Conservation (phyloP, 2,888 invertebrate species). For the Thymelicus acteon region DNA sequence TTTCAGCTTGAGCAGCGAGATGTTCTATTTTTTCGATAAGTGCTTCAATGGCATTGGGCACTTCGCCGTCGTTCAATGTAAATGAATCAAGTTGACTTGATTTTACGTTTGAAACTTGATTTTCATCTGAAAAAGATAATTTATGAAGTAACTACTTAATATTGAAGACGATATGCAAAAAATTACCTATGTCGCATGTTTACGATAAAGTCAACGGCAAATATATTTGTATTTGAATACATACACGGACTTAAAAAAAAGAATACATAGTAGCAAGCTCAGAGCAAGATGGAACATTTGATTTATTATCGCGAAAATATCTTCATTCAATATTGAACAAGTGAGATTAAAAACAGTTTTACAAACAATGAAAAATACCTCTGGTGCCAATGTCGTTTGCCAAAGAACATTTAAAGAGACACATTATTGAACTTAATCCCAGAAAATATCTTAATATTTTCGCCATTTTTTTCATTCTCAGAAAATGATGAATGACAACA, state of each 20-base stretch:
- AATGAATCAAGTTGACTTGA: neutral
- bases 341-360: too few species aligned
- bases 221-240: too few species aligned
- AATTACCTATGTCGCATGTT: too few species aligned
- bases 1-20: constrained; percentile 42
- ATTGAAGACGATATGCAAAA: too few species aligned
- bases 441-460: neutral
- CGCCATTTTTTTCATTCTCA: neutral
- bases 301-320: too few species aligned
- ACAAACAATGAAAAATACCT: neutral
- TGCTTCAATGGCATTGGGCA: constrained; percentile 44
- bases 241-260: too few species aligned
- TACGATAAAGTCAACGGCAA: too few species aligned
- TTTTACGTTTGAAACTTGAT: neutral
- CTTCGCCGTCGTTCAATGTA: neutral
- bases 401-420: neutral
- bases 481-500: neutral
- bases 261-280: too few species aligned
- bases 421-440: neutral
- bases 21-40: constrained; percentile 51
- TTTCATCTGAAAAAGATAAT: neutral
- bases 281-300: too few species aligned
- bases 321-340: too few species aligned
- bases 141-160: too few species aligned
- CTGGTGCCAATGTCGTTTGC: neutral